phyloP scores from a whole-genome alignment of 2,797 vertebrate genomes.

The Psittacula echo region DNA sequence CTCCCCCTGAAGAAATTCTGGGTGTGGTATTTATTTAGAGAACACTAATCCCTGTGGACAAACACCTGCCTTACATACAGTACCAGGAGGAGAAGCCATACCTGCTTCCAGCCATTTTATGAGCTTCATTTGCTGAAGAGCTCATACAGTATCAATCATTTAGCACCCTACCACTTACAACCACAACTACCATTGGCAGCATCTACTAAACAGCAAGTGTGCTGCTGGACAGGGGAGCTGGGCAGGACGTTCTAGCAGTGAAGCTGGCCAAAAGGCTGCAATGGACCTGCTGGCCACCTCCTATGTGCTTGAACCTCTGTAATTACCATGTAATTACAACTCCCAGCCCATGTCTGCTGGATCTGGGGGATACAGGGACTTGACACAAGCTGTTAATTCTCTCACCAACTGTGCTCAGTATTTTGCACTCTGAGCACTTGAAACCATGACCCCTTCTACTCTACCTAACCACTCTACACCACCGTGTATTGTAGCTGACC shows the following conservation, averaged over 20 bases:
- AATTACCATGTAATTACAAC: background rate
- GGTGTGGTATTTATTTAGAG: background rate
- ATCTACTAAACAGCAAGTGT: background rate
- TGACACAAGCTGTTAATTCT: background rate
- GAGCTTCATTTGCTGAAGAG: background rate
- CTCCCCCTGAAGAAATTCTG: background rate
- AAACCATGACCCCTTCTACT: background rate
- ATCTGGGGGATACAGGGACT: background rate
- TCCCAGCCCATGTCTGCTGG: background rate
- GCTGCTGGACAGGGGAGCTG: background rate
- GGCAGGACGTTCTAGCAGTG: accelerated
- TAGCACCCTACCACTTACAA: background rate
- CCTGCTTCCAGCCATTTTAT: background rate
- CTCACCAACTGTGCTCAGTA: background rate
- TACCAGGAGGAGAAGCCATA: background rate
- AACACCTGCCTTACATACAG: background rate
- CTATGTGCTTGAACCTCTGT: background rate
- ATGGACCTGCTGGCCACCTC: background rate
- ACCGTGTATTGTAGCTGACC: accelerated
- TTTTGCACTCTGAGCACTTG: background rate
- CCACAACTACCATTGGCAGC: background rate
- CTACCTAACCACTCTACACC: background rate
- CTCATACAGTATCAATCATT: background rate
- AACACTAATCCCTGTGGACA: background rate
- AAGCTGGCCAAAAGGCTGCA: background rate